A percentile compares a stretch with the other conserved stretches of the same genome.
Conservation (phyloP, 1,140 invertebrate species). For the Drosophila nasuta region DNA sequence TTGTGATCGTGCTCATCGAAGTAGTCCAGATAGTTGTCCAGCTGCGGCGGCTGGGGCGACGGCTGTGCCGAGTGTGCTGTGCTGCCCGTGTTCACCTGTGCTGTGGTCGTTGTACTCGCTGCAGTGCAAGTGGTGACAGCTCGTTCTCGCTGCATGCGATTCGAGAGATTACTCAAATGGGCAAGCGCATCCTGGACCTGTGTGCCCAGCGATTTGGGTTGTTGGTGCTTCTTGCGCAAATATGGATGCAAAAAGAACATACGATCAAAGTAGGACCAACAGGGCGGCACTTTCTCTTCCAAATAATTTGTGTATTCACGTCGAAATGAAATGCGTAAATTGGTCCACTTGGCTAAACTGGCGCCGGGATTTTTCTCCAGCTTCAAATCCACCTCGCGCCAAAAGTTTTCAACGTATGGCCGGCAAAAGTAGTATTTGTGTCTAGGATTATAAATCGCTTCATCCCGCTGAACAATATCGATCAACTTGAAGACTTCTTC, state of each 20-base stretch:
- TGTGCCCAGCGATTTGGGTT: slow-evolving; percentile 74
- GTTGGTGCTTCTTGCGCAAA: slow-evolving; percentile 78
- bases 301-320: slow-evolving; percentile 81
- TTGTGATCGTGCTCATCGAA: slow-evolving; percentile 72
- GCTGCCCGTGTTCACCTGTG: slow-evolving; percentile 39
- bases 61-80: slow-evolving; percentile 43
- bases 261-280: slow-evolving; percentile 82
- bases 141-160: slow-evolving; percentile 73
- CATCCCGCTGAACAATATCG: slow-evolving; percentile 80
- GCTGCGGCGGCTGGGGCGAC: slow-evolving; percentile 57
- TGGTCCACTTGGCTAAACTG: slow-evolving; percentile 84
- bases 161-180: slow-evolving; percentile 72
- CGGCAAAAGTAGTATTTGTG: slow-evolving; percentile 83
- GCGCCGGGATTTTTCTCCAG: slow-evolving; percentile 83
- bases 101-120: slow-evolving; percentile 32
- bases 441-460: slow-evolving; percentile 81
- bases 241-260: slow-evolving; percentile 83
- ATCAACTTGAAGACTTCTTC: slow-evolving; percentile 82
- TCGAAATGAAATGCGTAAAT: slow-evolving; percentile 78
- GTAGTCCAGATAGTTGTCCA: slow-evolving; percentile 79
- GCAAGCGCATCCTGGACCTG: slow-evolving; percentile 79
- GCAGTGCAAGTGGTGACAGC: slow-evolving; percentile 48
- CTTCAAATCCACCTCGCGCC: slow-evolving; percentile 79
- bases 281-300: slow-evolving; percentile 80
- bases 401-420: slow-evolving; percentile 83